Conservation (phyloP, 2,797 vertebrate species). For the Coreius guichenoti region DNA sequence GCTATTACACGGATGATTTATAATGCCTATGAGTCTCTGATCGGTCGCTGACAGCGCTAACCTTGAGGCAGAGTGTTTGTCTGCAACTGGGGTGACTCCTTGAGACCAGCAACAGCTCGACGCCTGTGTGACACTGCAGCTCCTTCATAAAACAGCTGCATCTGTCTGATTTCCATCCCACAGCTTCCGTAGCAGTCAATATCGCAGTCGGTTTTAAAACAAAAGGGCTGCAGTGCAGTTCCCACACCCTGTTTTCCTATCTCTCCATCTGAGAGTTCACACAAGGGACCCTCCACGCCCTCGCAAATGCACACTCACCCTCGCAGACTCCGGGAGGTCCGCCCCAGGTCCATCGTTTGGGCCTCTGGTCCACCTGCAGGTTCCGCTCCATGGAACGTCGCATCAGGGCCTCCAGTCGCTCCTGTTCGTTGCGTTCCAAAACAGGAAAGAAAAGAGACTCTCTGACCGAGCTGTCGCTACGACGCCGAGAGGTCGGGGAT, state of each 20-base stretch:
- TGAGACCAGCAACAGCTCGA: slow-evolving; percentile 40
- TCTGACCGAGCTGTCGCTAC: slow-evolving; percentile 82
- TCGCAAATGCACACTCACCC: slow-evolving; percentile 72
- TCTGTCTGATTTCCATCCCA: slow-evolving; percentile 5
- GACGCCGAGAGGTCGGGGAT: slow-evolving; percentile 75
- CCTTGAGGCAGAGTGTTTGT: slow-evolving; percentile 50
- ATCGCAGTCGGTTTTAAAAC: slow-evolving; percentile 28
- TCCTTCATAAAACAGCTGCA: slow-evolving; percentile 21
- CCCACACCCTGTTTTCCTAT: slow-evolving; percentile 75
- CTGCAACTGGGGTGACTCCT: slow-evolving; percentile 27
- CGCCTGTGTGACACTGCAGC: slow-evolving; percentile 36
- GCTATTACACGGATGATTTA: slow-evolving; percentile 29
- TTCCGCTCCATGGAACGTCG: slow-evolving; percentile 83
- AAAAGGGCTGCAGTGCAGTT: slow-evolving; percentile 77
- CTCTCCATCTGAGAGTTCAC: slow-evolving; percentile 24
- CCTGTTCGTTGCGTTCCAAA: slow-evolving; percentile 87
- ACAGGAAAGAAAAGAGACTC: slow-evolving; percentile 82
- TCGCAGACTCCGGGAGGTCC: slow-evolving; percentile 79
- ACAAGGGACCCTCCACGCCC: slow-evolving; percentile 30
- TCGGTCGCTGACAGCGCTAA: slow-evolving; percentile 44
- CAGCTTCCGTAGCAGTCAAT: slow-evolving; percentile 21
- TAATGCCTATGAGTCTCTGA: slow-evolving; percentile 18
- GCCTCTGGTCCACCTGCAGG: slow-evolving; percentile 87
- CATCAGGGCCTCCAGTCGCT: slow-evolving; percentile 94
- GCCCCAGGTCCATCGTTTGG: slow-evolving; percentile 94